phyloP scores from a whole-genome alignment of 2,888 invertebrate species.

The Apotomis betuletana region DNA sequence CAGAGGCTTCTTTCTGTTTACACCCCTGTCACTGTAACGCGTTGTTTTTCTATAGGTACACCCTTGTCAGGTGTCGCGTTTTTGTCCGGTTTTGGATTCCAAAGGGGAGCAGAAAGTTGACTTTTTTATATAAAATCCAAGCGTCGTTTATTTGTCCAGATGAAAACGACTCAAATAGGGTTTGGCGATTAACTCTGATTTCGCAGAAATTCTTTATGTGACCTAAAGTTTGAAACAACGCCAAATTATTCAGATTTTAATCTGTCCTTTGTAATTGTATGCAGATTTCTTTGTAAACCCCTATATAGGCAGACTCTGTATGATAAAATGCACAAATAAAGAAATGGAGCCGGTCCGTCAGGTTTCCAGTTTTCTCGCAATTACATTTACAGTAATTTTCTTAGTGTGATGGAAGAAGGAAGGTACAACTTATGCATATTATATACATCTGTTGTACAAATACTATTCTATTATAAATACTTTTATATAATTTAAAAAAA shows the following conservation, averaged over 20 bases:
- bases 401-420: slow-evolving; percentile 12
- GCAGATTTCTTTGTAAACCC: slow-evolving; percentile 19
- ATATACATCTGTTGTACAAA: too few relatives aligned
- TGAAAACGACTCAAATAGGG: not conserved
- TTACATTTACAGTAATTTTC: slow-evolving; percentile 34
- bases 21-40: not conserved
- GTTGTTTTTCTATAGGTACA: too few relatives aligned
- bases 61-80: not conserved
- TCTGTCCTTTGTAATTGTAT: slow-evolving; percentile 13
- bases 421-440: slow-evolving; percentile 25
- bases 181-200: not conserved
- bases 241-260: slow-evolving; percentile 22
- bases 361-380: slow-evolving; percentile 34
- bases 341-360: slow-evolving; percentile 27
- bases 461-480: too few relatives aligned
- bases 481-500: too few relatives aligned
- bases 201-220: slow-evolving; percentile 18
- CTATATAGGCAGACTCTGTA: slow-evolving; percentile 17
- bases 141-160: slow-evolving; percentile 13
- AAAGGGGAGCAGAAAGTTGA: too few relatives aligned
- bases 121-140: not conserved
- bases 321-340: slow-evolving; percentile 28
- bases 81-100: not conserved
- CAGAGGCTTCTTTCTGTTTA: slow-evolving; percentile 34
- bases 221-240: slow-evolving; percentile 1